Conservation (phyloP, 1,140 invertebrate genomes). For the Drosophila gunungcola region DNA sequence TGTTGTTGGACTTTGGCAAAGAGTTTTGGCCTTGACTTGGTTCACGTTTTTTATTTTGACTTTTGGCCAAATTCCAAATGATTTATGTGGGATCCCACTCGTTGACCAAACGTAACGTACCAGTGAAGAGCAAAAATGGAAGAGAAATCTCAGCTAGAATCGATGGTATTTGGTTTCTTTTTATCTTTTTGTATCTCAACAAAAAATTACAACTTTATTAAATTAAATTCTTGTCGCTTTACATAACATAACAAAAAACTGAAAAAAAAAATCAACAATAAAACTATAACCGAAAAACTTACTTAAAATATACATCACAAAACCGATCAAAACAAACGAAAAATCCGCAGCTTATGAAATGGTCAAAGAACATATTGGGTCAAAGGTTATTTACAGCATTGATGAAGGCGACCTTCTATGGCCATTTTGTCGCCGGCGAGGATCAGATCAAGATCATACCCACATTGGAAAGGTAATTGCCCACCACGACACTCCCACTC, state of each 20-base stretch:
- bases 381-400: constrained; percentile 90
- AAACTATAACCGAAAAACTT: constrained; percentile 8
- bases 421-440: constrained; percentile 98
- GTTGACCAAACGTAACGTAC: not conserved
- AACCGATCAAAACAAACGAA: constrained; percentile 30
- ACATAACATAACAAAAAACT: constrained; percentile 13
- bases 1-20: constrained; percentile 40
- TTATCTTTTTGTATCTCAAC: not conserved
- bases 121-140: not conserved
- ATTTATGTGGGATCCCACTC: constrained; percentile 51
- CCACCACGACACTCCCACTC: constrained; percentile 60
- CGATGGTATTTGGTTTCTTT: not conserved
- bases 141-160: constrained; percentile 3
- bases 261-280: constrained; percentile 1
- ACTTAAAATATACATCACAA: constrained; percentile 26
- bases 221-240: constrained; percentile 22
- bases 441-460: constrained; percentile 84
- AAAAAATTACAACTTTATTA: constrained; percentile 5
- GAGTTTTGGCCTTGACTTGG: constrained; percentile 40
- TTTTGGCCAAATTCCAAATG: constrained; percentile 62
- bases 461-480: constrained; percentile 83
- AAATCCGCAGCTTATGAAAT: constrained; percentile 92
- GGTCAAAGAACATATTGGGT: constrained; percentile 90
- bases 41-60: constrained; percentile 13
- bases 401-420: constrained; percentile 96